These are phyloP conservation scores for Benitochromis conjunctus DNA, from an alignment of 2,113 vertebrate genomes.

Conservation along the genomic window DNA sequence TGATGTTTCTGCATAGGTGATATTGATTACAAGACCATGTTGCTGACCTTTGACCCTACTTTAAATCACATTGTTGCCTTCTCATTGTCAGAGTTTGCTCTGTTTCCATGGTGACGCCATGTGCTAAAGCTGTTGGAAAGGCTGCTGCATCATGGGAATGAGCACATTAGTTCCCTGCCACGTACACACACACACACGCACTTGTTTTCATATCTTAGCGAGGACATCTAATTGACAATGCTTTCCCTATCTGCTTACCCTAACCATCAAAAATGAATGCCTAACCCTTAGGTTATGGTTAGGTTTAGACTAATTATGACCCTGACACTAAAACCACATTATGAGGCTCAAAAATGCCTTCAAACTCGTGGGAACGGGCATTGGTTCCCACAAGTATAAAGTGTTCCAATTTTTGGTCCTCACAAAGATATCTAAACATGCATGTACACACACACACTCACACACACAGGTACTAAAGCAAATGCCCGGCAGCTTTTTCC, in stretches of 20 bases:
- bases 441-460: neutral
- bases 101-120: conserved; percentile 3
- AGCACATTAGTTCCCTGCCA: neutral
- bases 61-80: neutral
- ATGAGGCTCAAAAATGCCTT: too few relatives aligned
- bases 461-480: neutral
- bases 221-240: too few relatives aligned
- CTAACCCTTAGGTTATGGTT: too few relatives aligned
- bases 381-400: too few relatives aligned
- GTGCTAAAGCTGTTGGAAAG: neutral
- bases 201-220: too few relatives aligned
- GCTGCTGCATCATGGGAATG: neutral
- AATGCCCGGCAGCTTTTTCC: neutral
- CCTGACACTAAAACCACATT: too few relatives aligned
- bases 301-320: too few relatives aligned
- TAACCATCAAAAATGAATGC: too few relatives aligned
- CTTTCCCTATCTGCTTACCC: too few relatives aligned
- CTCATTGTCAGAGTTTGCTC: neutral
- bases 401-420: too few relatives aligned
- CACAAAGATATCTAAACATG: too few relatives aligned
- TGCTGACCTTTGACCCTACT: neutral
- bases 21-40: neutral
- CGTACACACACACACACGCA: neutral
- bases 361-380: too few relatives aligned
- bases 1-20: neutral